Conservation (phyloP, 2,888 invertebrate genomes). For the Barypeithes pellucidus region DNA sequence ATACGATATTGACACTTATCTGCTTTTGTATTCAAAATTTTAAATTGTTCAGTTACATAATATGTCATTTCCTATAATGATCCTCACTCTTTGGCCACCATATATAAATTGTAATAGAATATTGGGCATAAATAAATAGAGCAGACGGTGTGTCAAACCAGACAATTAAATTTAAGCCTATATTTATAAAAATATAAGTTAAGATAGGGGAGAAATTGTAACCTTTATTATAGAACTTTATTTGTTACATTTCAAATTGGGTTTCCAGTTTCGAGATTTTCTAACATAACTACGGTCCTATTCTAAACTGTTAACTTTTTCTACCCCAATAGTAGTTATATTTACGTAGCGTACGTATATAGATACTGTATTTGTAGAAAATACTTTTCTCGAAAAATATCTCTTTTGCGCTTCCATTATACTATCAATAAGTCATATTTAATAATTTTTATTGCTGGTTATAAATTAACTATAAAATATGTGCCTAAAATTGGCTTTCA, state of each 20-base stretch:
- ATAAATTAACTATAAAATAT: too few species aligned
- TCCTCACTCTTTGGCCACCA: not conserved
- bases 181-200: conserved; percentile 20
- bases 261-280: not conserved
- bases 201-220: not conserved
- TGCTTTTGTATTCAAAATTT: conserved; percentile 11
- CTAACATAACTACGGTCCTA: not conserved
- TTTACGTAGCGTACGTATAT: not conserved
- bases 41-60: too few species aligned
- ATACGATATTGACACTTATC: not conserved
- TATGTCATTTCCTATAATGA: not conserved
- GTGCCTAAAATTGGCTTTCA: conserved; percentile 9
- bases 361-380: not conserved
- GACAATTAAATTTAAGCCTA: conserved; percentile 4
- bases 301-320: not conserved
- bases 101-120: too few species aligned
- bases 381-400: conserved; percentile 5
- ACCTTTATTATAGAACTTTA: not conserved
- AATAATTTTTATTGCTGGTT: too few species aligned
- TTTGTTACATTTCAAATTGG: not conserved
- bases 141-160: not conserved
- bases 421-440: too few species aligned
- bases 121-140: too few species aligned
- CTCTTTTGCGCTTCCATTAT: conserved; percentile 7
- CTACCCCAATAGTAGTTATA: conserved; percentile 10